Percentiles rank a stretch among this genome's conserved stretches.
Conservation (phyloP, 2,113 vertebrate species). For the Narcine bancroftii region DNA sequence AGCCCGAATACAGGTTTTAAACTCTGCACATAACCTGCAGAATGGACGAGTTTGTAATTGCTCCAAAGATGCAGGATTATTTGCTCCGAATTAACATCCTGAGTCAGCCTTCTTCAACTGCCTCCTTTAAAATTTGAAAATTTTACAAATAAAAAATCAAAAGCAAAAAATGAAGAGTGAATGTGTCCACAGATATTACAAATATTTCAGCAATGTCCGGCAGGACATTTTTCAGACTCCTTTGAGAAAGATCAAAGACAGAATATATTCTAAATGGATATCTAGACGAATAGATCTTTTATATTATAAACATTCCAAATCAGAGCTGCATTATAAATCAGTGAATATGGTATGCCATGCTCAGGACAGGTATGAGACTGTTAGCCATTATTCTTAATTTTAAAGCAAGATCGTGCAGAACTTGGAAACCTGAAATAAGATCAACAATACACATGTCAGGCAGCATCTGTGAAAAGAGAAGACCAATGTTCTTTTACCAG, state of each 20-base stretch:
- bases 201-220: not conserved
- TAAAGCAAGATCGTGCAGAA: no score
- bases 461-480: no score
- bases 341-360: not conserved
- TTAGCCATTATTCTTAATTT: not conserved
- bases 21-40: not conserved
- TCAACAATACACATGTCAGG: no score
- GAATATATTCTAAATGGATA: not conserved
- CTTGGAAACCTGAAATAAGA: no score
- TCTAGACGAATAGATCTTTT: not conserved
- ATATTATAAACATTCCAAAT: constrained; percentile 11
- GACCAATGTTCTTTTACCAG: no score
- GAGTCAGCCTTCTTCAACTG: not conserved
- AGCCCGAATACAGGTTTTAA: not conserved
- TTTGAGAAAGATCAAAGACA: not conserved
- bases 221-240: not conserved
- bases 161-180: not conserved
- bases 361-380: not conserved
- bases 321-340: not conserved
- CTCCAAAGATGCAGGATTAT: not conserved
- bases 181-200: not conserved
- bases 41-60: no score
- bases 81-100: not conserved
- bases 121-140: not conserved
- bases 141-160: not conserved